These are phyloP conservation scores for Proctacanthus coquilletti DNA, from an alignment of 1,140 invertebrate genomes.

Conservation along the genomic window DNA sequence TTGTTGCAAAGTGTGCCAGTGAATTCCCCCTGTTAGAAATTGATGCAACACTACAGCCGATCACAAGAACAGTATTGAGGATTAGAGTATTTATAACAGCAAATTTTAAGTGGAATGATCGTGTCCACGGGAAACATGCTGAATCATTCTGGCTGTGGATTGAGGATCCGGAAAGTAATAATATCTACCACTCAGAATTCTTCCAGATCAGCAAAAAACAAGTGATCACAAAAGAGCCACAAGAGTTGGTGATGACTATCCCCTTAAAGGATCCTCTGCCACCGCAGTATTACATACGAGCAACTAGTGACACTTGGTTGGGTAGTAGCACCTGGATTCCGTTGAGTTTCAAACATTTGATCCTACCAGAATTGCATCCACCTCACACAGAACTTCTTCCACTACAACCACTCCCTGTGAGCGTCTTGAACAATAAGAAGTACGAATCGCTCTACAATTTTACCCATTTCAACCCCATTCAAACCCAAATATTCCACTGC, in stretches of 20 bases:
- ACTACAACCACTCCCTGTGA: conserved; percentile 77
- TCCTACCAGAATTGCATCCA: conserved; percentile 82
- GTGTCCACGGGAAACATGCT: conserved; percentile 68
- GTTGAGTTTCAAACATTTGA: conserved; percentile 77
- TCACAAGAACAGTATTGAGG: conserved; percentile 81
- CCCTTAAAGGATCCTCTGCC: conserved; percentile 84
- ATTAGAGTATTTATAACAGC: conserved; percentile 71
- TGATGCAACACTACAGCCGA: conserved; percentile 79
- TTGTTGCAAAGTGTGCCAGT: conserved; percentile 70
- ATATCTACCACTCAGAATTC: conserved; percentile 93
- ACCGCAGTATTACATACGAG: conserved; percentile 78
- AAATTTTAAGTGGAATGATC: conserved; percentile 83
- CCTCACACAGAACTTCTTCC: conserved; percentile 88
- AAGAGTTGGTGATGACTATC: conserved; percentile 89
- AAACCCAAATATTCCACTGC: conserved; percentile 96
- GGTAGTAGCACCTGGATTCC: conserved; percentile 57
- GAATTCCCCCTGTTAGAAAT: conserved; percentile 75
- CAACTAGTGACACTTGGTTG: conserved; percentile 83
- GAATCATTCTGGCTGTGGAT: conserved; percentile 98
- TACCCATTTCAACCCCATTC: conserved; percentile 95
- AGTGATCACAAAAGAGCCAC: conserved; percentile 49
- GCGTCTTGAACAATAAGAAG: conserved; percentile 56
- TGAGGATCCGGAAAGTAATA: conserved; percentile 84
- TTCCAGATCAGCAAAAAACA: conserved; percentile 79
- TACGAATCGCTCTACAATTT: conserved; percentile 82